Percentiles rank a stretch among this genome's conserved stretches.
Conservation (phyloP, 1,140 invertebrate genomes). For the Aradophagus sp. region DNA sequence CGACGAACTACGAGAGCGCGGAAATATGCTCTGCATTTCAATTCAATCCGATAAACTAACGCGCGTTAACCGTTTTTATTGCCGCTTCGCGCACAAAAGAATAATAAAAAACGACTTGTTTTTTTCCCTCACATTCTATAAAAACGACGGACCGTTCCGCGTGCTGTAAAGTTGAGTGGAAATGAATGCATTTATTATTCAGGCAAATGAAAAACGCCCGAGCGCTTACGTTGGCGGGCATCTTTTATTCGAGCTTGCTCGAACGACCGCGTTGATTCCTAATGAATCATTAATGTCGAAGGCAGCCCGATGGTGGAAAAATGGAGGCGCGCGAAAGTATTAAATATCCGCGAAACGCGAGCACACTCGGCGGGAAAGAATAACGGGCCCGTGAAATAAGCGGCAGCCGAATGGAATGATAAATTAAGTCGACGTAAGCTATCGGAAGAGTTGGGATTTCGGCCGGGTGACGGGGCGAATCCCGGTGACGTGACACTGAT, state of each 20-base stretch:
- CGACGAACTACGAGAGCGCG: constrained; percentile 28
- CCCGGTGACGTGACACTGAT: constrained; percentile 40
- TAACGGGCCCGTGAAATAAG: constrained; percentile 1
- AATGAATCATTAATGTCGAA: too few species aligned
- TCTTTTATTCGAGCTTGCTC: too few species aligned
- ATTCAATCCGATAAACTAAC: constrained; percentile 38
- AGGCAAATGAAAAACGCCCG: too few species aligned
- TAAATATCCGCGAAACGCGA: background rate
- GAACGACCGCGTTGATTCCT: too few species aligned
- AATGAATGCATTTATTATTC: background rate
- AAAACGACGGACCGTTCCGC: constrained; percentile 5
- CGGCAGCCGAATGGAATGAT: constrained; percentile 12
- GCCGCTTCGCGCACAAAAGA: constrained; percentile 7
- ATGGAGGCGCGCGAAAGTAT: too few species aligned
- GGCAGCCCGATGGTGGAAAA: too few species aligned
- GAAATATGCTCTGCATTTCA: constrained; percentile 50
- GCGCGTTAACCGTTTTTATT: constrained; percentile 36
- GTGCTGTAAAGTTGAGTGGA: constrained; percentile 8
- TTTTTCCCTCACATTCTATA: constrained; percentile 1
- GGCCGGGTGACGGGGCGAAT: constrained; percentile 39
- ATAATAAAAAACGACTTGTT: background rate
- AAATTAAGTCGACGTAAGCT: constrained; percentile 29
- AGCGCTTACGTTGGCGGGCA: too few species aligned
- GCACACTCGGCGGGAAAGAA: constrained; percentile 14
- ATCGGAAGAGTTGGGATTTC: constrained; percentile 25